phyloP scores from a whole-genome alignment of 2,888 invertebrate genomes.

The Sympetrum striolatum region DNA sequence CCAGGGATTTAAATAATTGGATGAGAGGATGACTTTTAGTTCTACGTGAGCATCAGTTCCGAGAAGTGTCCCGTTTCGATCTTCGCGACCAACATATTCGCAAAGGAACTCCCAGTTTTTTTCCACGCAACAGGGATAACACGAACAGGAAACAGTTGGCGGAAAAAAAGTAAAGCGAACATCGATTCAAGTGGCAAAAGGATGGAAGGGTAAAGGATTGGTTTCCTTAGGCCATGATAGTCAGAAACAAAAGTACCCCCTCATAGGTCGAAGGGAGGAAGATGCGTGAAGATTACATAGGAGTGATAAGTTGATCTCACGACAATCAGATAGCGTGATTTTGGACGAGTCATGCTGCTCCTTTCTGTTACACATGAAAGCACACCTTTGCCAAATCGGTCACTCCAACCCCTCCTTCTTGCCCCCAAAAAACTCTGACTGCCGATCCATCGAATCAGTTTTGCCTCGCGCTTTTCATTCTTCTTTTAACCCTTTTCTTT shows the following conservation, averaged over 20 bases:
- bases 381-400: conserved; percentile 25
- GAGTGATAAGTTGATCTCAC: conserved; percentile 42
- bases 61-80: no score
- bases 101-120: not conserved
- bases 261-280: not conserved
- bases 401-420: not conserved
- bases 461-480: not conserved
- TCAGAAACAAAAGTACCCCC: conserved; percentile 26
- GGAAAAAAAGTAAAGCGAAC: not conserved
- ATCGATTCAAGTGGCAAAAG: not conserved
- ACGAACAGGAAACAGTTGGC: not conserved
- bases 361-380: conserved; percentile 38
- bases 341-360: conserved; percentile 35
- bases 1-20: no score
- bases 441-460: not conserved
- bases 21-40: no score
- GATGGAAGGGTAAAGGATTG: not conserved
- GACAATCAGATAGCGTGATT: conserved; percentile 42
- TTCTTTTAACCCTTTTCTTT: not conserved
- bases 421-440: not conserved
- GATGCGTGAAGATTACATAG: conserved; percentile 38
- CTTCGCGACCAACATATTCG: no score
- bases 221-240: conserved; percentile 22
- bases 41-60: no score
- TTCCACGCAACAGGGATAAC: not conserved